Evolutionary conservation across 2,888 invertebrate species (phyloP).

Genomic region (Brassicogethes aeneus): DNA sequence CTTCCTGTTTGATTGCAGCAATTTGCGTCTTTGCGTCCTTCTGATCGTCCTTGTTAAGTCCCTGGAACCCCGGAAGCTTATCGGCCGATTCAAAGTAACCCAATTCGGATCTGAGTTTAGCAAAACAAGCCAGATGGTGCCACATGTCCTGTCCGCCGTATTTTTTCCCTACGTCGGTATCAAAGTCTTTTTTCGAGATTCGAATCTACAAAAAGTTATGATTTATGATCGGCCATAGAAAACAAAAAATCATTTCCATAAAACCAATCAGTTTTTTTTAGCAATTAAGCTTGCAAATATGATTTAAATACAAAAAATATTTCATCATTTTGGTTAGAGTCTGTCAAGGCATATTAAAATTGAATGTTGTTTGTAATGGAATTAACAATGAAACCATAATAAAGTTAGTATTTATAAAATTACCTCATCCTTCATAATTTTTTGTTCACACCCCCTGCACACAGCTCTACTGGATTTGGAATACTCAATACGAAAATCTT

Average conservation of each 20-base stretch:
- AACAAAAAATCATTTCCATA: no score
- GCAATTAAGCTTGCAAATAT: no score
- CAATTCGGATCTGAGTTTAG: constrained; percentile 60
- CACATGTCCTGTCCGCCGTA: constrained; percentile 80
- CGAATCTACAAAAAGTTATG: constrained; percentile 43
- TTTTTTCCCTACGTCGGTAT: constrained; percentile 67
- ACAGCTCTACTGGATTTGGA: constrained; percentile 74
- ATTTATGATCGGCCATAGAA: no score
- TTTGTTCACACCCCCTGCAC: constrained; percentile 78
- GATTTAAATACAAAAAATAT: no score
- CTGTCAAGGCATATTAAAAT: no score
- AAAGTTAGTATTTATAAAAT: constrained; percentile 7
- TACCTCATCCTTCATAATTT: constrained; percentile 66
- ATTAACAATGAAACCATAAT: no score
- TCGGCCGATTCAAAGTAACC: constrained; percentile 66
- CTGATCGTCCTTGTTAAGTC: constrained; percentile 64
- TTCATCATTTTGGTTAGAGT: no score
- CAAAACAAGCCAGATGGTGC: constrained; percentile 91
- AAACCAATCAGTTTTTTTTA: no score
- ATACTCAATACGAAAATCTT: constrained; percentile 74
- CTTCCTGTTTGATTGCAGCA: constrained; percentile 48
- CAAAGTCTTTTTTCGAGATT: constrained; percentile 76
- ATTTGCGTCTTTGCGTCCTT: constrained; percentile 51
- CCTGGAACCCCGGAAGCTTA: constrained; percentile 66
- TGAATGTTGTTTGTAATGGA: no score